Percentiles rank a stretch among this genome's conserved stretches.
These are phyloP conservation scores for Grammomys surdaster DNA, from an alignment of 2,113 vertebrate genomes.

Conservation along the genomic window DNA sequence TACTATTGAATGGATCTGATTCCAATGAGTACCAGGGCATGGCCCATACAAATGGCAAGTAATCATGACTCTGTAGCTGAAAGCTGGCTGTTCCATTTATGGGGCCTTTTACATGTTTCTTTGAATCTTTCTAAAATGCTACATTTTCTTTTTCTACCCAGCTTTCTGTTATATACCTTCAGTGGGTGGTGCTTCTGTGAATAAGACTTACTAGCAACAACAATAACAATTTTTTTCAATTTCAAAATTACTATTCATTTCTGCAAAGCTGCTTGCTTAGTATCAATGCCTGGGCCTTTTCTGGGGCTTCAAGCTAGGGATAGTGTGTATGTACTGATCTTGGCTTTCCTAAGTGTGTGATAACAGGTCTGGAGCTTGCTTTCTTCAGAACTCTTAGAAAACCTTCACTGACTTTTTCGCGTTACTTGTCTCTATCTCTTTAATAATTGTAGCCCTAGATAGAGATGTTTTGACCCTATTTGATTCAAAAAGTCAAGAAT, in stretches of 20 bases:
- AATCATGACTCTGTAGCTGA: conserved; percentile 41
- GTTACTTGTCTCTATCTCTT: too few species aligned
- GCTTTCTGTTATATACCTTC: conserved; percentile 61
- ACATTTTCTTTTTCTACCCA: background rate
- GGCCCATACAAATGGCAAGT: conserved; percentile 29
- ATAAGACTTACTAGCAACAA: conserved; percentile 39
- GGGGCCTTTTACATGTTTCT: conserved; percentile 57
- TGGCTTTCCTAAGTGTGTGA: too few species aligned
- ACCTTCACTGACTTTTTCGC: too few species aligned
- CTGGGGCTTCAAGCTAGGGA: too few species aligned
- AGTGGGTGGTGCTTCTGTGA: conserved; percentile 55
- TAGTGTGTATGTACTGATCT: too few species aligned
- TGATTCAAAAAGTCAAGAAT: background rate
- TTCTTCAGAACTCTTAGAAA: too few species aligned
- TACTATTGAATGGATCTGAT: conserved; percentile 13
- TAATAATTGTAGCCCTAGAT: too few species aligned
- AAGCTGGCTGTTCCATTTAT: conserved; percentile 69
- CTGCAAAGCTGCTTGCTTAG: too few species aligned
- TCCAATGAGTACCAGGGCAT: conserved; percentile 45
- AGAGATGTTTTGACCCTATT: too few species aligned
- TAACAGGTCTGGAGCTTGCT: too few species aligned
- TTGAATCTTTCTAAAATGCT: conserved; percentile 65
- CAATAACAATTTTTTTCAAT: background rate
- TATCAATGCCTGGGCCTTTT: too few species aligned
- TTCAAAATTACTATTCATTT: too few species aligned